Evolutionary conservation across 2,797 vertebrate species (phyloP).

Genomic region (Esox lucius): DNA sequence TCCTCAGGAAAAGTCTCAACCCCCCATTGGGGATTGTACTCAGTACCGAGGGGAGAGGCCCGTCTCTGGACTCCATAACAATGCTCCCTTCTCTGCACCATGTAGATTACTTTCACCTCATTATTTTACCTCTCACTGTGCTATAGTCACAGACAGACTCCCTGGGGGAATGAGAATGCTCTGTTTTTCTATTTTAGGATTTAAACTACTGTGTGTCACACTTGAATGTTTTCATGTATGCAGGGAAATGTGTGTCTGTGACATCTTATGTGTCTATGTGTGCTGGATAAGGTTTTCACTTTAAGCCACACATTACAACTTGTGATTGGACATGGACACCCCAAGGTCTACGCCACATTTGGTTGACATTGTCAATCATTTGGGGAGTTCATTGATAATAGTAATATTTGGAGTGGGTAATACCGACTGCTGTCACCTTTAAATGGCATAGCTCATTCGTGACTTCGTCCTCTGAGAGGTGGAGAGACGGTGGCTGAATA

Average conservation of each 20-base stretch:
- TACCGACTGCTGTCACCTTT: conserved; percentile 59
- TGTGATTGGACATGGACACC: conserved; percentile 62
- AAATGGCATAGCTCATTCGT: conserved; percentile 57
- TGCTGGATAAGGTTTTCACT: conserved; percentile 10
- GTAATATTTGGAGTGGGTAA: conserved; percentile 9
- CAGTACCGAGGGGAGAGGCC: background rate
- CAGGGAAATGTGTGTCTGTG: background rate
- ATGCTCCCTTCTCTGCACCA: conserved; percentile 47
- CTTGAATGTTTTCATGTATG: conserved; percentile 33
- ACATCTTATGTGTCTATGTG: background rate
- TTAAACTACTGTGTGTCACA: background rate
- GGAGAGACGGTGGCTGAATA: conserved; percentile 34
- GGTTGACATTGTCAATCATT: conserved; percentile 55
- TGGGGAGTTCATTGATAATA: conserved; percentile 37
- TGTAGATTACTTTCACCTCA: conserved; percentile 74
- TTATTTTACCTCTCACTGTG: conserved; percentile 54
- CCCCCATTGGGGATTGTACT: conserved; percentile 11
- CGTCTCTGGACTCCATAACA: conserved; percentile 5
- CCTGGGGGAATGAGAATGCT: conserved; percentile 55
- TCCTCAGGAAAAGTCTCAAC: background rate
- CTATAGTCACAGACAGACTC: conserved; percentile 46
- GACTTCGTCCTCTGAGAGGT: conserved; percentile 33
- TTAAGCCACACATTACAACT: conserved; percentile 59
- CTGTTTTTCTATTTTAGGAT: conserved; percentile 20
- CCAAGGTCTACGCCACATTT: background rate